Evolutionary conservation across 1,140 invertebrate genomes (phyloP).

Genomic region (Polyergus mexicanus): DNA sequence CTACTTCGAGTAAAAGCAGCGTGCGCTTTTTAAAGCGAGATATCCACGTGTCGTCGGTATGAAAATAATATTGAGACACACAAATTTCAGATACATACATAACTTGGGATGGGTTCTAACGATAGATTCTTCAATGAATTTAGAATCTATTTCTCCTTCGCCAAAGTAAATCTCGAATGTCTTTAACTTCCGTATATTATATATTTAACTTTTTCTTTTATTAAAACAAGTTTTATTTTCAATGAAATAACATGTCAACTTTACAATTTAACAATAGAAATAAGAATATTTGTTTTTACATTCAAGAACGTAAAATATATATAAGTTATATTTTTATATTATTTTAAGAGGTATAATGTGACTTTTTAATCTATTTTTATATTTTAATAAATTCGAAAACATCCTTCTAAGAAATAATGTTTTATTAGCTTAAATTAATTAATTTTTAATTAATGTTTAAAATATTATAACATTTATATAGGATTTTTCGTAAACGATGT

Average conservation of each 20-base stretch:
- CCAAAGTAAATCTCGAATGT: not conserved
- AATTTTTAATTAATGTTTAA: not conserved
- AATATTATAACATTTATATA: no score
- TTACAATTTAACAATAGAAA: not conserved
- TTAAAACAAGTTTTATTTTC: not conserved
- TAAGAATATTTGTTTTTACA: not conserved
- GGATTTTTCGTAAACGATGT: no score
- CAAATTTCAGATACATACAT: not conserved
- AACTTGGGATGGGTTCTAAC: not conserved
- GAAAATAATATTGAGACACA: not conserved
- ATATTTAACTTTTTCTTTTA: not conserved
- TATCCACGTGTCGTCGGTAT: not conserved
- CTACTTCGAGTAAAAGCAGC: not conserved
- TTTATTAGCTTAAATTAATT: no score
- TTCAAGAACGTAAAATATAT: no score
- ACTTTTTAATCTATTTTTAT: not conserved
- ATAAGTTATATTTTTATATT: not conserved
- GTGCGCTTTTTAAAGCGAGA: conserved; percentile 17
- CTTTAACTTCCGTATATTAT: not conserved
- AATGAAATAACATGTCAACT: conserved; percentile 2
- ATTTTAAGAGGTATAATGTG: not conserved
- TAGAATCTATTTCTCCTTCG: not conserved
- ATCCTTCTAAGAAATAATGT: not conserved
- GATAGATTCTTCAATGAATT: not conserved
- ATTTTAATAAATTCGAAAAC: not conserved